phyloP scores from a whole-genome alignment of 2,113 vertebrate genomes.

The Ochotona curzoniae region DNA sequence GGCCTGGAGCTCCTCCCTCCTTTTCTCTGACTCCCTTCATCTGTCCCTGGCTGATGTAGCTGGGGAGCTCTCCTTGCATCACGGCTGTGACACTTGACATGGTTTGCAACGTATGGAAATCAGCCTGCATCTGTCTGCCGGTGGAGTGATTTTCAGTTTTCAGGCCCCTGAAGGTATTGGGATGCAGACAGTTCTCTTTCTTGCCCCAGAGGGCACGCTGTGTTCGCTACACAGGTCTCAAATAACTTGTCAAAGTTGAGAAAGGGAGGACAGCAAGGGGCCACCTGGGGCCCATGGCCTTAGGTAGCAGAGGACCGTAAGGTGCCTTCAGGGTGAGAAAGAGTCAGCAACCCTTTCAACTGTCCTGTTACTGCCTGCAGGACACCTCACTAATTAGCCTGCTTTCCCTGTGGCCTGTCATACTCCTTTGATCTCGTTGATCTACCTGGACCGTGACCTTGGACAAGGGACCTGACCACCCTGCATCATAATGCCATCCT shows the following conservation, averaged over 20 bases:
- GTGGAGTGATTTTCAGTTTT: constrained; percentile 32
- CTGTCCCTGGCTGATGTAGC: constrained; percentile 27
- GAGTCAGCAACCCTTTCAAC: not conserved
- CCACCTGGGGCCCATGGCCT: not conserved
- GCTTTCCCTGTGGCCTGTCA: not conserved
- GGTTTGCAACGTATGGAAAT: constrained; percentile 74
- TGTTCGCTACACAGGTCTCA: constrained; percentile 52
- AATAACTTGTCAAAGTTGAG: constrained; percentile 60
- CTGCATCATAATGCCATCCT: not conserved
- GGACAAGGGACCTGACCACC: constrained; percentile 36
- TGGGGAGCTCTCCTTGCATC: constrained; percentile 30
- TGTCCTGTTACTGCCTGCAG: not conserved
- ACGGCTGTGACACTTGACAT: constrained; percentile 41
- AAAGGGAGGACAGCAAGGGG: not conserved
- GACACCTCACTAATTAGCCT: constrained; percentile 44
- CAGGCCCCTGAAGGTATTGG: constrained; percentile 51
- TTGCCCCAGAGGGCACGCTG: not conserved
- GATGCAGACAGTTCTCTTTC: constrained; percentile 50
- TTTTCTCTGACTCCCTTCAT: not conserved
- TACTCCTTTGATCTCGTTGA: constrained; percentile 23
- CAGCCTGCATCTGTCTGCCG: not conserved
- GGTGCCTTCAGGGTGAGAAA: not conserved
- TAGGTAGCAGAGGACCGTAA: not conserved
- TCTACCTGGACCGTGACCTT: constrained; percentile 52
- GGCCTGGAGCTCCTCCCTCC: constrained; percentile 15